A percentile compares a stretch with the other conserved stretches of the same genome.
phyloP scores from a whole-genome alignment of 2,797 vertebrate species.

The Silurus lanzhouensis region DNA sequence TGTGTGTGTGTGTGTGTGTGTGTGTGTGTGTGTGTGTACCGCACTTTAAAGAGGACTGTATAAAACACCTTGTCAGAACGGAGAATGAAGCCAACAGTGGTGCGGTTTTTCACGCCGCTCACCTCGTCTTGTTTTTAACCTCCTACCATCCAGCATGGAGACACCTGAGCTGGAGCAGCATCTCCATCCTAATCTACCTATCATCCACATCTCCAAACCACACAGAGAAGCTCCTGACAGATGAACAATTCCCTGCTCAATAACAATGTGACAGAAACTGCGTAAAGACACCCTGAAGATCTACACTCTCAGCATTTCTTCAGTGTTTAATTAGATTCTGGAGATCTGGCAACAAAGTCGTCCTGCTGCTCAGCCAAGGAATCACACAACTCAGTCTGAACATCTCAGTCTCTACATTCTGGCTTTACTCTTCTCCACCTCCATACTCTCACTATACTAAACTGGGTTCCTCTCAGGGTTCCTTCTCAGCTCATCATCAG shows the following conservation, averaged over 20 bases:
- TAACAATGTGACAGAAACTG: neutral
- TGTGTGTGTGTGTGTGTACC: neutral
- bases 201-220: neutral
- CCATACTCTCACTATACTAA: neutral
- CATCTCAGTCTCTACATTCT: neutral
- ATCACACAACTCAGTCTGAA: neutral
- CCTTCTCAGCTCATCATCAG: neutral
- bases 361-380: neutral
- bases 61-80: neutral
- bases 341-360: neutral
- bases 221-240: neutral
- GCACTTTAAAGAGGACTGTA: neutral
- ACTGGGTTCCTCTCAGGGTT: neutral
- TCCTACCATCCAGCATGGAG: neutral
- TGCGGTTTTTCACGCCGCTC: no score
- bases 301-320: neutral
- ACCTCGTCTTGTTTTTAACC: no score
- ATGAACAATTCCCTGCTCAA: neutral
- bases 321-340: neutral
- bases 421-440: neutral
- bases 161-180: neutral
- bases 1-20: slow-evolving; percentile 5
- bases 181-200: neutral
- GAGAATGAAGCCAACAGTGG: no score
- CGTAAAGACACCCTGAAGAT: neutral